Conservation (phyloP, 2,797 vertebrate genomes). For the Betta splendens region DNA sequence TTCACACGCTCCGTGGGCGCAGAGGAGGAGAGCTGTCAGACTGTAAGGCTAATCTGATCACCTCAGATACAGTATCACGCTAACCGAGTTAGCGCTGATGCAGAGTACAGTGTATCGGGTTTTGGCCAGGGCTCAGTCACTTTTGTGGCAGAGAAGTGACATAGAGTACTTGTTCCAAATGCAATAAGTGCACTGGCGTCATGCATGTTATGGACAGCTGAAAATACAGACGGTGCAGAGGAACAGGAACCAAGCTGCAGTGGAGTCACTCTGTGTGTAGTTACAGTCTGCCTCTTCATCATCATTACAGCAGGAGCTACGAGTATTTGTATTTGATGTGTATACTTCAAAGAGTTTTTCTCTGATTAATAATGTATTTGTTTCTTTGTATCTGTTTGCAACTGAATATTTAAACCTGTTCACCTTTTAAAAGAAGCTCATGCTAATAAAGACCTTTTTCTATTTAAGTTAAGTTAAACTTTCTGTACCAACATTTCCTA, state of each 20-base stretch:
- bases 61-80: constrained; percentile 67
- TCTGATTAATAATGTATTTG: too few relatives aligned
- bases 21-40: constrained; percentile 39
- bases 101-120: constrained; percentile 73
- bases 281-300: too few relatives aligned
- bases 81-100: constrained; percentile 75
- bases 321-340: too few relatives aligned
- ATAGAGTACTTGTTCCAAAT: constrained; percentile 71
- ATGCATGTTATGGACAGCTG: constrained; percentile 64
- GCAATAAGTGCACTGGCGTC: constrained; percentile 69
- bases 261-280: constrained; percentile 23
- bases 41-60: constrained; percentile 70
- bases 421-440: too few relatives aligned
- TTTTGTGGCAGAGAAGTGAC: constrained; percentile 73
- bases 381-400: too few relatives aligned
- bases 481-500: neutral
- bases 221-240: constrained; percentile 53
- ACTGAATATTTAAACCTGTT: too few relatives aligned
- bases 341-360: too few relatives aligned
- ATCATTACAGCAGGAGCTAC: too few relatives aligned
- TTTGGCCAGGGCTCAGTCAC: constrained; percentile 68
- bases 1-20: constrained; percentile 41
- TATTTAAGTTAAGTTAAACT: too few relatives aligned
- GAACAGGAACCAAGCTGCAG: constrained; percentile 20
- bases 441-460: too few relatives aligned